Percentiles rank a stretch among this genome's conserved stretches.
Conservation (phyloP, 2,888 invertebrate genomes). For the Hymenopus coronatus region DNA sequence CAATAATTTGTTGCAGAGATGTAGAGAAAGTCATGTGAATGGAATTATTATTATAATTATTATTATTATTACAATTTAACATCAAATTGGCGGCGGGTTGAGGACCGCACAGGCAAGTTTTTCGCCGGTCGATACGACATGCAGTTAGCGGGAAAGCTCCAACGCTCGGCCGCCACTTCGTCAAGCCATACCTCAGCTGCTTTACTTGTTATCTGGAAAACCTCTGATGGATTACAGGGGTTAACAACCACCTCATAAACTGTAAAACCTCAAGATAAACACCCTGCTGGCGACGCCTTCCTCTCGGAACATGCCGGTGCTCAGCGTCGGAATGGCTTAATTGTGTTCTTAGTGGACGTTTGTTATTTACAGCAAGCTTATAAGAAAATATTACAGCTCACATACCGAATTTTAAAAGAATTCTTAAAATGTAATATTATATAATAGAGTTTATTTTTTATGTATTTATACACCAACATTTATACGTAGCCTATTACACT, state of each 20-base stretch:
- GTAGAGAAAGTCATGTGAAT: no score
- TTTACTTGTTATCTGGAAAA: conserved; percentile 15
- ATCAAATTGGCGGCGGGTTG: no score
- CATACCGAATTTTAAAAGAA: no score
- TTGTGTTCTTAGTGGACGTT: not conserved
- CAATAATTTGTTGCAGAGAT: no score
- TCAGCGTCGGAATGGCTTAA: not conserved
- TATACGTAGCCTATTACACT: no score
- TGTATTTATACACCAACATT: no score
- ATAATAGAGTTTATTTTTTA: no score
- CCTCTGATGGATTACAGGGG: conserved; percentile 18
- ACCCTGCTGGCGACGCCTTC: not conserved
- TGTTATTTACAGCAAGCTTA: no score
- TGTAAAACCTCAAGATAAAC: not conserved
- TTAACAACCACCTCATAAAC: conserved; percentile 24
- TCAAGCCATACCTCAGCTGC: not conserved
- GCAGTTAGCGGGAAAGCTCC: not conserved
- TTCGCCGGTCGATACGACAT: not conserved
- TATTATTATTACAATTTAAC: no score
- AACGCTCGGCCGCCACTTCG: not conserved
- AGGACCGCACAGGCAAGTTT: not conserved
- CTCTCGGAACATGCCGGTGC: not conserved
- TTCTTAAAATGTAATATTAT: no score
- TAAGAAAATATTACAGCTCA: no score
- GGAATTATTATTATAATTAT: no score